Conservation (phyloP, 1,140 invertebrate species). For the Metopolophium dirhodum region DNA sequence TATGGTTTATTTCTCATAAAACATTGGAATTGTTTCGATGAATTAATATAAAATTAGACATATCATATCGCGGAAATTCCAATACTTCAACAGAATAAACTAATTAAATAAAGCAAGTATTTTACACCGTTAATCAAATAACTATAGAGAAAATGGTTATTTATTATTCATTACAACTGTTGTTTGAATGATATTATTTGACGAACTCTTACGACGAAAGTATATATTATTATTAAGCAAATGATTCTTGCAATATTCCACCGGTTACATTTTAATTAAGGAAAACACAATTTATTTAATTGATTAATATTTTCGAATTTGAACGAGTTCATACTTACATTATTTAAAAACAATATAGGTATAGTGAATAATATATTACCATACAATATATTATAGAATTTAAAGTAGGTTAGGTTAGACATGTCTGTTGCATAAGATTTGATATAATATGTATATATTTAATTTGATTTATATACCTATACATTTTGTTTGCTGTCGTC, state of each 20-base stretch:
- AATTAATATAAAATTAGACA: background rate
- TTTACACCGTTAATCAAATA: background rate
- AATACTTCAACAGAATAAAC: background rate
- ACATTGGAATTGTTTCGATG: background rate
- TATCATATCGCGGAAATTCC: background rate
- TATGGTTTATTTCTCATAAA: no score
- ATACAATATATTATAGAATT: no score
- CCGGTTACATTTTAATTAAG: background rate
- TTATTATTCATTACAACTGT: background rate
- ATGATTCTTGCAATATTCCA: background rate
- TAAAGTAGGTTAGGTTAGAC: no score
- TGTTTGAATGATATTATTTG: slow-evolving; percentile 7
- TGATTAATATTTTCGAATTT: background rate
- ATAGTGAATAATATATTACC: no score
- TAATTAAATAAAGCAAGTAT: slow-evolving; percentile 2
- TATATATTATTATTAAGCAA: background rate
- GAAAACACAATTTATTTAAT: slow-evolving; percentile 15
- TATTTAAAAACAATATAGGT: background rate
- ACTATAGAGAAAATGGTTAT: background rate
- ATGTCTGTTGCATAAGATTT: no score
- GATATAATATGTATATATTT: no score
- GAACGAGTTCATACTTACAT: background rate
- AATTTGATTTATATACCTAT: no score
- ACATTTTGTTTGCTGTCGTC: no score
- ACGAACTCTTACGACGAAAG: background rate